phyloP scores from a whole-genome alignment of 2,888 invertebrate genomes.

The Hirtodrosophila histrioides region DNA sequence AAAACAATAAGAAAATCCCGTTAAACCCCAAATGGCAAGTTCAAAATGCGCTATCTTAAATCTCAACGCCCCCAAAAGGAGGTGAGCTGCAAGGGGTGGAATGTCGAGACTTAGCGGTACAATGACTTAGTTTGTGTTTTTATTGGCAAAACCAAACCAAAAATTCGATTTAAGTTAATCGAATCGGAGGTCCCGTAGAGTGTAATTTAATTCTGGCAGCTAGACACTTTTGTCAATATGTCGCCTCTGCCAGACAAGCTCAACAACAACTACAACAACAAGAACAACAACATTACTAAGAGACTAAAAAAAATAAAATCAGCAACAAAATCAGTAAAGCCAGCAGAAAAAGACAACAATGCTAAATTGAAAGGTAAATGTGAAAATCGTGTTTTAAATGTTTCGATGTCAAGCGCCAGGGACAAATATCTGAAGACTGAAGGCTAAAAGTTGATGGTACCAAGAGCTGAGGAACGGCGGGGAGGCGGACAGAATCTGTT shows the following conservation, averaged over 20 bases:
- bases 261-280: constrained; percentile 10
- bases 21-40: too few species aligned
- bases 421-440: constrained; percentile 30
- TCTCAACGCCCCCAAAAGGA: not conserved
- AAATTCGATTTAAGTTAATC: constrained; percentile 70
- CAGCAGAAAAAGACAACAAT: constrained; percentile 51
- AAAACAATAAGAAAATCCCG: not conserved
- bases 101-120: not conserved
- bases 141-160: constrained; percentile 52
- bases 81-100: too few species aligned
- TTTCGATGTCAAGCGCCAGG: constrained; percentile 49
- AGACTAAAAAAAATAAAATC: not conserved
- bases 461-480: not conserved
- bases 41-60: not conserved
- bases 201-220: constrained; percentile 62
- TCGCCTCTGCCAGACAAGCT: constrained; percentile 43
- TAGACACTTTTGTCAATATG: constrained; percentile 66
- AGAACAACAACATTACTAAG: constrained; percentile 6
- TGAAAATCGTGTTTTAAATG: constrained; percentile 78
- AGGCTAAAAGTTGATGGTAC: constrained; percentile 8
- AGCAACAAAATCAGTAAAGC: constrained; percentile 3
- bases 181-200: constrained; percentile 46
- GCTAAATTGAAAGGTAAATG: constrained; percentile 74
- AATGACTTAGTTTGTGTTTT: constrained; percentile 52
- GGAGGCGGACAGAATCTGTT: constrained; percentile 1